These are phyloP conservation scores for Drosophila sechellia DNA, from an alignment of 1,140 invertebrate species.

Conservation along the genomic window DNA sequence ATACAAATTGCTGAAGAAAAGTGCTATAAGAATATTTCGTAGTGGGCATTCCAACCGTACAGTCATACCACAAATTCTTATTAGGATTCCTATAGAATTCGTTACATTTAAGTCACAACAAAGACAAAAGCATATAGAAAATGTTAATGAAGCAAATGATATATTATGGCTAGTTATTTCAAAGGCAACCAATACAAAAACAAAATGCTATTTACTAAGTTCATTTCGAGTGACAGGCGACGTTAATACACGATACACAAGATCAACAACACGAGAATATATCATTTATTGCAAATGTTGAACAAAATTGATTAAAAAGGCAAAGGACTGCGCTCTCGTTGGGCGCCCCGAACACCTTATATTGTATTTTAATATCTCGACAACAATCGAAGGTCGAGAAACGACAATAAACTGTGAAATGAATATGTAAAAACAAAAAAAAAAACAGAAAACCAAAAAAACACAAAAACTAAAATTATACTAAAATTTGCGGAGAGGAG, in stretches of 20 bases:
- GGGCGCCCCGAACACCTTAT: constrained; percentile 61
- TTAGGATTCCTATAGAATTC: constrained; percentile 65
- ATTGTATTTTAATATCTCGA: constrained; percentile 84
- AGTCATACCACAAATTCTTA: constrained; percentile 44
- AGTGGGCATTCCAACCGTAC: constrained; percentile 38
- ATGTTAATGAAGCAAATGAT: constrained; percentile 70
- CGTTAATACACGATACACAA: constrained; percentile 51
- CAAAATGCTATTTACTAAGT: constrained; percentile 68
- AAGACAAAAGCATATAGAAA: constrained; percentile 60
- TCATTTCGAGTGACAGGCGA: constrained; percentile 65
- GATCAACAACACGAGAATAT: constrained; percentile 63
- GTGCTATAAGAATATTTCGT: neutral
- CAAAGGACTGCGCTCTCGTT: constrained; percentile 48
- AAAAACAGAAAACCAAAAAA: constrained; percentile 18
- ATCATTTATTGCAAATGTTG: constrained; percentile 79
- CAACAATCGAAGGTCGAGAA: constrained; percentile 84
- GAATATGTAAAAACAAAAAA: constrained; percentile 76
- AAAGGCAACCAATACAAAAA: constrained; percentile 45
- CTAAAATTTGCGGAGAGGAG: constrained; percentile 65
- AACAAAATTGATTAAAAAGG: constrained; percentile 44
- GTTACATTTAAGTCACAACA: constrained; percentile 48
- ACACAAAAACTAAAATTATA: constrained; percentile 71
- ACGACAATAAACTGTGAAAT: constrained; percentile 85
- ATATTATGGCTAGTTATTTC: constrained; percentile 75
- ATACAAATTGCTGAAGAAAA: neutral